Evolutionary conservation across 2,888 invertebrate genomes (phyloP), one percentile per base, ranked within the genome.

Genomic region (Hydriomena furcata): DNA sequence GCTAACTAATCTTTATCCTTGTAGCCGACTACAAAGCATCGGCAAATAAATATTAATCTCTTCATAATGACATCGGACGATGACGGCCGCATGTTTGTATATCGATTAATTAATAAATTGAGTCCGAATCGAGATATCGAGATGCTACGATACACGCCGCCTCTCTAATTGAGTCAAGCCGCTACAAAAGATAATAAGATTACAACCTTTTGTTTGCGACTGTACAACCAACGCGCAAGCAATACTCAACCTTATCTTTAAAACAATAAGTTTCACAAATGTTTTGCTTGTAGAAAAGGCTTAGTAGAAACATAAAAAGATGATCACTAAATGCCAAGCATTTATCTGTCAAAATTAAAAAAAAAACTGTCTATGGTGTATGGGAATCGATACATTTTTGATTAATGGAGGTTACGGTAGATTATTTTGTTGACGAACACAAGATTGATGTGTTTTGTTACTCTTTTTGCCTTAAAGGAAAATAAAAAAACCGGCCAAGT

Each of bases 101-200:
- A 88, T 87, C 87, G 89, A 90, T 89, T 89, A 89, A 90, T 89
- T 90, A 90, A 89, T 90, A 89, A 89, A 87, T 85, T 84, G 82
- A 79, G 79, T 75, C 79, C 74, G 73, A 77, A 78, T 84, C 87
- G 82, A 79, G 76, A 79, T 75, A 77, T 79, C 77, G 81, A 82
- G 78, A 82, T 79, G 69, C 73, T 74, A 68, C 81, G 85, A 84
- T 84, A 85, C 81, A 77, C 78, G 79, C 83, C 82, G 82, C 76
- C 85, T 85, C 83, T 84, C 86, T 89, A 89, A 89, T 89, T 89
- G 89, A 89, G 83, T 83, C 85, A 79, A 77, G 83, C 84, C 84
- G 84, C 79, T 80, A 82, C 77, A 80, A 79, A 79, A 83, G 83
- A 82, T 82, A 84, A 76, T 71, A 73, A 74, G 68, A 71, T 66